Evolutionary conservation across 2,113 vertebrate genomes (phyloP), one percentile per base, ranked within the genome.

Genomic region (Alligator sinensis): DNA sequence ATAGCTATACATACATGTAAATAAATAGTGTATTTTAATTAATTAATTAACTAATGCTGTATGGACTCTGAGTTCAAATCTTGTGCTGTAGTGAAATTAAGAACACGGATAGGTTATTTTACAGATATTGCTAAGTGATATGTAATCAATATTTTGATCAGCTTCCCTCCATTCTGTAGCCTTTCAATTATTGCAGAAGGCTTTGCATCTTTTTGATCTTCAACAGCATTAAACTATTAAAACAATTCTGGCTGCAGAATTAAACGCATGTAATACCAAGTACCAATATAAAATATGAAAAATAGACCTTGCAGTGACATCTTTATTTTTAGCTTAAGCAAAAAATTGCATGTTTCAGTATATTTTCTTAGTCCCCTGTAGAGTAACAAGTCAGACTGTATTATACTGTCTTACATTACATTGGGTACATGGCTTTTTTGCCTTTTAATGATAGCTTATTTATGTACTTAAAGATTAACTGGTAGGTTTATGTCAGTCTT

Each of bases 131-230:
- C 5, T 89, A 64, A 77, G 78, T 47, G 14, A 59, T 12, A 27
- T 2, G 55, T 6, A 47, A 54, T 30, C 78, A 5, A 2, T 25
- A 86, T 84, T 61, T 22, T 5, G 0, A 9, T 3, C 2, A 60
- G 14, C 12, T 19, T 6, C 82, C 57, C 72, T 60, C n/a, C 30
- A 21, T 28, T 11, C 6, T 0, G 0, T 60, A 82, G 6, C 2
- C 8, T 88, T 54, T 75, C 24, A 59, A 66, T 3, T 5, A n/a
- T 74, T 91, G 55, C 5, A 82, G 75, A 94, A 77, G 30, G 6
- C 2, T 2, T 60, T 25, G 1, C 24, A 22, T 13, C 77, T 93
- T n/a, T 76, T 57, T 54, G 47, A 15, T 82, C 9, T 47, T 80
- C 16, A 79, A 28, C 90, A 87, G 27, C 75, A 10, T 38, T 3